These are phyloP conservation scores for Canis aureus DNA, from an alignment of 2,113 vertebrate species.

Conservation along the genomic window DNA sequence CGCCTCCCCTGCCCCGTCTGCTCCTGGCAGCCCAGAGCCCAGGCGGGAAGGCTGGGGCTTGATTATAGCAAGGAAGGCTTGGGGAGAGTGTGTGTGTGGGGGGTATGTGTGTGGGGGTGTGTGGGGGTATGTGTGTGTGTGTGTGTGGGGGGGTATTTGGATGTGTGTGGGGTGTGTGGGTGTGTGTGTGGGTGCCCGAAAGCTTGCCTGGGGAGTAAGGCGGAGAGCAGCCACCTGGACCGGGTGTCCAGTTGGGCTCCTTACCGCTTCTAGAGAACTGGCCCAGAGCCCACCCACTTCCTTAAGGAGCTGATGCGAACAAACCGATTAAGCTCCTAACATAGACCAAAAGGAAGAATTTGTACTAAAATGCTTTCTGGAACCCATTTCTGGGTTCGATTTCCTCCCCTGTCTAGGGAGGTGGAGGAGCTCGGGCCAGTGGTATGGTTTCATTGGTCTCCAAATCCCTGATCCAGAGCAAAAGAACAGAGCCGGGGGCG, in stretches of 20 bases:
- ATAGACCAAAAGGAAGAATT: background rate
- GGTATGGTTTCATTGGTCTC: background rate
- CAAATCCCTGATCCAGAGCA: background rate
- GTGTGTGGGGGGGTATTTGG: background rate
- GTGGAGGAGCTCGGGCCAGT: background rate
- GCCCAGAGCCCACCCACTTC: background rate
- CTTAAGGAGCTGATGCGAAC: background rate
- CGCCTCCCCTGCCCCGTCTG: background rate
- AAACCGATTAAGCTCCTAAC: background rate
- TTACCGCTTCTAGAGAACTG: background rate
- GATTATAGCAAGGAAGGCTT: background rate
- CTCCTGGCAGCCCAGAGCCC: background rate
- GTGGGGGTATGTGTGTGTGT: too few species aligned
- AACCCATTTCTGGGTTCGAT: background rate
- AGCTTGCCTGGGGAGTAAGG: background rate
- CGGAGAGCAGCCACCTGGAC: background rate
- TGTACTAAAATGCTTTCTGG: background rate
- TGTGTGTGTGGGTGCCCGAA: too few species aligned
- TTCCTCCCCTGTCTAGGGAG: background rate
- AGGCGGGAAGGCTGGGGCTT: background rate
- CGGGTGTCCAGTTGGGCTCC: background rate
- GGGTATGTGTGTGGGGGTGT: too few species aligned
- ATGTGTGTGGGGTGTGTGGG: too few species aligned
- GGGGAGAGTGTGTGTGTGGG: background rate
- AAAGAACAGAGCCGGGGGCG: background rate